Evolutionary conservation across 1,140 invertebrate genomes (phyloP).

Genomic region (Rhagoletis zephyria): DNA sequence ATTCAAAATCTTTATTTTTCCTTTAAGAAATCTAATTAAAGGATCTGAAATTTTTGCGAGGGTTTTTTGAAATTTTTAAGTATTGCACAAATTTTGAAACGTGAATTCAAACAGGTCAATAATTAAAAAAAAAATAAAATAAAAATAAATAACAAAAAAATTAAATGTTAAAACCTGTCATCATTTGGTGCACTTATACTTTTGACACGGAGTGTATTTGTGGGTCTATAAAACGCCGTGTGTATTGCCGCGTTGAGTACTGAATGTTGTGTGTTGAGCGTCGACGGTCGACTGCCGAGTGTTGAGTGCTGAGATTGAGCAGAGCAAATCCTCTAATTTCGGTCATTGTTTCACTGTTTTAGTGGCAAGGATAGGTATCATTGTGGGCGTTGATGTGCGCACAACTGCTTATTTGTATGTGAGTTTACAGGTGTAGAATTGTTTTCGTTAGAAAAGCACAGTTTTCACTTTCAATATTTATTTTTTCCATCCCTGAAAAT

Average conservation of each 20-base stretch:
- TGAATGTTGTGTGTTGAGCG: neutral
- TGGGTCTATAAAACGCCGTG: neutral
- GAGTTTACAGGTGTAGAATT: neutral
- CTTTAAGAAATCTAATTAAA: too few species aligned
- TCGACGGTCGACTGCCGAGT: neutral
- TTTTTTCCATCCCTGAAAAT: neutral
- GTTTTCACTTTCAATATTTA: constrained; percentile 11
- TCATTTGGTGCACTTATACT: too few species aligned
- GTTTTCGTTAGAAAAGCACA: neutral
- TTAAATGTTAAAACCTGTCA: too few species aligned
- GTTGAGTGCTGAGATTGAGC: constrained; percentile 7
- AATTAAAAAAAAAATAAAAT: too few species aligned
- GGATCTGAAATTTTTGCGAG: too few species aligned
- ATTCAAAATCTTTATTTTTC: too few species aligned
- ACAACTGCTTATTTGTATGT: neutral
- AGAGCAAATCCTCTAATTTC: constrained; percentile 31
- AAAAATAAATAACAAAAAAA: neutral
- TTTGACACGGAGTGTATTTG: neutral
- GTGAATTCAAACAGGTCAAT: too few species aligned
- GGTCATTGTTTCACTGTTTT: neutral
- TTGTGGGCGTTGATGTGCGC: neutral
- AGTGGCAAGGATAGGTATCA: constrained; percentile 8
- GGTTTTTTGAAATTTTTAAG: too few species aligned
- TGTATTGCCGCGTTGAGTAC: neutral
- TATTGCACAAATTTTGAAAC: too few species aligned